Evolutionary conservation across 1,140 invertebrate genomes (phyloP).

Genomic region (Caligus rogercresseyi): DNA sequence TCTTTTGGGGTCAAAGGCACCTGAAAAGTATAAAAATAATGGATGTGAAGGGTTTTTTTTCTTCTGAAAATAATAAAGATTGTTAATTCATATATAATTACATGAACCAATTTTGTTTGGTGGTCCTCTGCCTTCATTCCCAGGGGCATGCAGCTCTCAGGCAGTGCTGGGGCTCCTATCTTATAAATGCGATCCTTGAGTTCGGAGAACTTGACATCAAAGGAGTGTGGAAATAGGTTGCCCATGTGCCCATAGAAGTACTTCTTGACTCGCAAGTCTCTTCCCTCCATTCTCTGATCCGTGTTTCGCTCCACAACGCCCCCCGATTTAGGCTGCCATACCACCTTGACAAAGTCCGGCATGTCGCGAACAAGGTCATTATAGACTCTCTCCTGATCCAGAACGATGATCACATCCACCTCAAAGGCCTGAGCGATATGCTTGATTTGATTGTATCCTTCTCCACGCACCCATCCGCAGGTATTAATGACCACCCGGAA

Average conservation of each 20-base stretch:
- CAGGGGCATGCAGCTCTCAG: conserved; percentile 82
- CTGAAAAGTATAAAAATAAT: conserved; percentile 28
- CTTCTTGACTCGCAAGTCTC: conserved; percentile 29
- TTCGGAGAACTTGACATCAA: conserved; percentile 41
- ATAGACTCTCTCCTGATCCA: conserved; percentile 90
- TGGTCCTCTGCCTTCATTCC: conserved; percentile 87
- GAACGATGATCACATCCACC: conserved; percentile 81
- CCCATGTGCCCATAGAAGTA: conserved; percentile 83
- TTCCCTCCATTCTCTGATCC: conserved; percentile 1
- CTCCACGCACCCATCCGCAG: conserved; percentile 86
- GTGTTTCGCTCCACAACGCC: conserved; percentile 46
- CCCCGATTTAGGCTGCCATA: conserved; percentile 86
- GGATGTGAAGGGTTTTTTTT: not conserved
- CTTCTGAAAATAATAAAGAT: not conserved
- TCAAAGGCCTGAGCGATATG: conserved; percentile 83
- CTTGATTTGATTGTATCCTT: conserved; percentile 59
- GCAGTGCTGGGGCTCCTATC: conserved; percentile 77
- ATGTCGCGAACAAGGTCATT: conserved; percentile 84
- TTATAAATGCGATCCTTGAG: conserved; percentile 51
- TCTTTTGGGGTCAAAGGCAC: conserved; percentile 31
- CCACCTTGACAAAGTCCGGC: conserved; percentile 76
- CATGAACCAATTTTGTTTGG: conserved; percentile 66
- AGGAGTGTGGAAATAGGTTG: conserved; percentile 74
- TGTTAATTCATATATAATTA: conserved; percentile 28
- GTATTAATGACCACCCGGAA: conserved; percentile 95